Evolutionary conservation across 2,797 vertebrate species (phyloP).

Genomic region (Octomys mimax): DNA sequence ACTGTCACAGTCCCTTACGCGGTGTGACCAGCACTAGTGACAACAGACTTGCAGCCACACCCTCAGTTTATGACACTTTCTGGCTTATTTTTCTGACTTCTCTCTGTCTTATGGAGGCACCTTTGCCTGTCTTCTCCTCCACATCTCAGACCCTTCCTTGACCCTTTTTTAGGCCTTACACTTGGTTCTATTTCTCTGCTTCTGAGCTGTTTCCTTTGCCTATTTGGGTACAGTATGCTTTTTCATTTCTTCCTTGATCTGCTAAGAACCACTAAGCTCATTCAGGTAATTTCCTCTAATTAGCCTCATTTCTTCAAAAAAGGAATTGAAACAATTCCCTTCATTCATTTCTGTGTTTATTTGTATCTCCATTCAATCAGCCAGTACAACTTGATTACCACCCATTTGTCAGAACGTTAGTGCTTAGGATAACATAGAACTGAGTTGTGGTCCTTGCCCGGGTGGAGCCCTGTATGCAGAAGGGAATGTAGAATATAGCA

Average conservation of each 20-base stretch:
- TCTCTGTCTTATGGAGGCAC: background rate
- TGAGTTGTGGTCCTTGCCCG: background rate
- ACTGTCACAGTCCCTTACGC: background rate
- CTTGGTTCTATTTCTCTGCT: background rate
- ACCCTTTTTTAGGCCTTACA: background rate
- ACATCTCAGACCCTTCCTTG: background rate
- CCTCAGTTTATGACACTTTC: background rate
- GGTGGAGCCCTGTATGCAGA: background rate
- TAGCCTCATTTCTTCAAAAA: background rate
- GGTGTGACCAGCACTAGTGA: background rate
- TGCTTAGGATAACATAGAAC: background rate
- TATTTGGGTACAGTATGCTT: background rate
- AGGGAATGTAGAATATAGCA: background rate
- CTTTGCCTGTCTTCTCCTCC: background rate
- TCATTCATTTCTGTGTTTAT: background rate
- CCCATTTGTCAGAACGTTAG: rapidly evolving
- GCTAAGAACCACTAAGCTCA: background rate
- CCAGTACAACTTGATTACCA: background rate
- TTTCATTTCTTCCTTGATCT: background rate
- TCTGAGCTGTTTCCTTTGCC: background rate
- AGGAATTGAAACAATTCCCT: background rate
- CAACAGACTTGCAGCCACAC: background rate
- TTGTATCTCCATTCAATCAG: background rate
- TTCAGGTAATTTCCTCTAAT: background rate
- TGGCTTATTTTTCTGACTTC: background rate